Percentiles rank a stretch among this genome's conserved stretches.
Evolutionary conservation across 2,113 vertebrate species (phyloP).

Genomic region (Dissostichus mawsoni): DNA sequence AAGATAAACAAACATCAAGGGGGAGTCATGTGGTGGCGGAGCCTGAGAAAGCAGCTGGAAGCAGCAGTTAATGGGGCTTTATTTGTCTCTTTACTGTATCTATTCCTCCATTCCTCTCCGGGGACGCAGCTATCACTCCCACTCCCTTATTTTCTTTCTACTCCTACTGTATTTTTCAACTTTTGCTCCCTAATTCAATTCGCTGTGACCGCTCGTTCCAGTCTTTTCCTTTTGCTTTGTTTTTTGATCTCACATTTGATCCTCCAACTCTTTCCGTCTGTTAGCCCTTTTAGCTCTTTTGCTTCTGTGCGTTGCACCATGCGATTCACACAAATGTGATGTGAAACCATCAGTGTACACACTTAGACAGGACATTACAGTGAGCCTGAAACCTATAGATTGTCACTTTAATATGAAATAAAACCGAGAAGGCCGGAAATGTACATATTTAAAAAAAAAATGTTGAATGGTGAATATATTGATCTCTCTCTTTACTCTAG

Average conservation of each 20-base stretch:
- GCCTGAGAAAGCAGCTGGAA: constrained; percentile 80
- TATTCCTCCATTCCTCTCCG: constrained; percentile 56
- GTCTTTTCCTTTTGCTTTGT: constrained; percentile 20
- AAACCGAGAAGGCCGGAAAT: no score
- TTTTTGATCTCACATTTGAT: constrained; percentile 32
- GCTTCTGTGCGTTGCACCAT: constrained; percentile 28
- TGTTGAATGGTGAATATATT: no score
- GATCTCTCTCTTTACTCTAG: no score
- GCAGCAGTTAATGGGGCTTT: constrained; percentile 81
- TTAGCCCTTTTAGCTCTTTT: constrained; percentile 21
- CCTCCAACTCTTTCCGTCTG: constrained; percentile 19
- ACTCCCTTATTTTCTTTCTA: constrained; percentile 49
- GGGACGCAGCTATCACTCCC: constrained; percentile 62
- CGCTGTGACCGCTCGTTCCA: constrained; percentile 18
- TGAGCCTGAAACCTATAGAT: no score
- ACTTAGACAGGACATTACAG: no score
- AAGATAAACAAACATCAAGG: constrained; percentile 84
- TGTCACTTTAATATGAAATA: no score
- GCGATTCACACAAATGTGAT: no score
- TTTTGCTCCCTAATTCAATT: constrained; percentile 31
- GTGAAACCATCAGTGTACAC: no score
- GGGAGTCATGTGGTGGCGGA: constrained; percentile 74
- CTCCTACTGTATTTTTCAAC: constrained; percentile 34
- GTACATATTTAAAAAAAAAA: no score
- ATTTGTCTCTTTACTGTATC: constrained; percentile 75